These are phyloP conservation scores for Coleophora flavipennella DNA, from an alignment of 2,888 invertebrate species.

Conservation along the genomic window DNA sequence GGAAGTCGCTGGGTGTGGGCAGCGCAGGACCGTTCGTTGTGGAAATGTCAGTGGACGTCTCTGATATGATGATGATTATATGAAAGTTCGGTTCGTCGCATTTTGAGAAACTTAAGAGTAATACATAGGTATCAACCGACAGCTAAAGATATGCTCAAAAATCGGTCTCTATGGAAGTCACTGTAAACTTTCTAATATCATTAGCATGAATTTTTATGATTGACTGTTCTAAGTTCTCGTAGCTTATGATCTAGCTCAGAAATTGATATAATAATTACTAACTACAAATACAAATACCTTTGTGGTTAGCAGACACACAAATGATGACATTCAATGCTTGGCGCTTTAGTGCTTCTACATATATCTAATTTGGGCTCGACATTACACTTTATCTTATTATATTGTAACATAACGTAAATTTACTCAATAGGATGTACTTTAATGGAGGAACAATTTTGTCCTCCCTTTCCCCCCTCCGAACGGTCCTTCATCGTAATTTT, in stretches of 20 bases:
- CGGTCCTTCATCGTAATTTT: too few relatives aligned
- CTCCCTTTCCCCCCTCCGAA: too few relatives aligned
- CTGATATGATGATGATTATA: too few relatives aligned
- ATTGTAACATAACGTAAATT: background rate
- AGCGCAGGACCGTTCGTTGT: too few relatives aligned
- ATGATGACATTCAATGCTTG: conserved; percentile 43
- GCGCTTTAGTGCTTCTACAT: conserved; percentile 48
- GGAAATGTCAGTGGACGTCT: too few relatives aligned
- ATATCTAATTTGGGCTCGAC: conserved; percentile 27
- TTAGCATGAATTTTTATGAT: conserved; percentile 11
- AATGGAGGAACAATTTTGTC: too few relatives aligned
- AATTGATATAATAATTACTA: conserved; percentile 55
- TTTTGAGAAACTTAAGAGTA: too few relatives aligned
- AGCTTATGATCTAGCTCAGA: conserved; percentile 41
- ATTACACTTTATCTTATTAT: background rate
- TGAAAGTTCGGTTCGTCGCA: too few relatives aligned
- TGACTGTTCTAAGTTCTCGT: conserved; percentile 40
- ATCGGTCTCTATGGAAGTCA: background rate
- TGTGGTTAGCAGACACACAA: conserved; percentile 49
- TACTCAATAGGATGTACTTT: too few relatives aligned
- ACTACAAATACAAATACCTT: conserved; percentile 50
- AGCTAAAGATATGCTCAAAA: too few relatives aligned
- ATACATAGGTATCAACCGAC: too few relatives aligned
- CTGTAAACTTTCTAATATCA: conserved; percentile 10
- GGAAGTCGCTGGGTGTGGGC: too few relatives aligned